These are phyloP conservation scores for Scaptomyza polygonia DNA, from an alignment of 2,888 invertebrate genomes.

Conservation along the genomic window DNA sequence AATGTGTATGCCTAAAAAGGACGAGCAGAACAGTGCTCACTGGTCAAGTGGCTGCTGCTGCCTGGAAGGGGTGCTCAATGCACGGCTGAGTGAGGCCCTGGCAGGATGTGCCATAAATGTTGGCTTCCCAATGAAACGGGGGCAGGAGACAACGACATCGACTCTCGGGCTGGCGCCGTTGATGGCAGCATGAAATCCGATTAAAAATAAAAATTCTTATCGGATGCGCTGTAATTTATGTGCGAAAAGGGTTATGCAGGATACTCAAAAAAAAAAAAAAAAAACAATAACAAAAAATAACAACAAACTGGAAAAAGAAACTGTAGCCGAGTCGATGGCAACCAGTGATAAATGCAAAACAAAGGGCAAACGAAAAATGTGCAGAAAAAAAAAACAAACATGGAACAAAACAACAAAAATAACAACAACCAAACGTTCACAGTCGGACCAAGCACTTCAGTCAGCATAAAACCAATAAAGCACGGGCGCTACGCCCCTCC, in stretches of 20 bases:
- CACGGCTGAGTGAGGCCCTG: constrained; percentile 58
- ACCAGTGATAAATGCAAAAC: constrained; percentile 75
- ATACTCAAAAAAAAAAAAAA: constrained; percentile 16
- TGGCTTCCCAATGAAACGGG: constrained; percentile 59
- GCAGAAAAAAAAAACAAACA: constrained; percentile 38
- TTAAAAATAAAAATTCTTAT: constrained; percentile 82
- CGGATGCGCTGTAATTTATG: constrained; percentile 82
- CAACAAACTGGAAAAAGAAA: constrained; percentile 53
- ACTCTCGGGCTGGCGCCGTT: constrained; percentile 65
- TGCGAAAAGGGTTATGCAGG: constrained; percentile 81
- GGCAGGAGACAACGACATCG: constrained; percentile 45
- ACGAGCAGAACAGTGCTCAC: constrained; percentile 25
- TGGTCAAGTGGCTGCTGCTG: constrained; percentile 69
- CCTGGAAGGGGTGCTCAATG: constrained; percentile 32
- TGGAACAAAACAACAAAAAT: constrained; percentile 34
- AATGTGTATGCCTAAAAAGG: constrained; percentile 37
- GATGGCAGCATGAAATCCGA: constrained; percentile 81
- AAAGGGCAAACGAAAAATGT: constrained; percentile 75
- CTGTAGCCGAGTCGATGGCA: constrained; percentile 75
- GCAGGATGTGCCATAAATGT: constrained; percentile 77
- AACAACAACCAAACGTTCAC: constrained; percentile 46
- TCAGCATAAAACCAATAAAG: constrained; percentile 78
- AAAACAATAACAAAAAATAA: constrained; percentile 8
- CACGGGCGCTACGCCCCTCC: constrained; percentile 46
- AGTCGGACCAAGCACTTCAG: constrained; percentile 63